Conservation (phyloP, 2,888 invertebrate genomes). For the Galerucella nymphaeae region DNA sequence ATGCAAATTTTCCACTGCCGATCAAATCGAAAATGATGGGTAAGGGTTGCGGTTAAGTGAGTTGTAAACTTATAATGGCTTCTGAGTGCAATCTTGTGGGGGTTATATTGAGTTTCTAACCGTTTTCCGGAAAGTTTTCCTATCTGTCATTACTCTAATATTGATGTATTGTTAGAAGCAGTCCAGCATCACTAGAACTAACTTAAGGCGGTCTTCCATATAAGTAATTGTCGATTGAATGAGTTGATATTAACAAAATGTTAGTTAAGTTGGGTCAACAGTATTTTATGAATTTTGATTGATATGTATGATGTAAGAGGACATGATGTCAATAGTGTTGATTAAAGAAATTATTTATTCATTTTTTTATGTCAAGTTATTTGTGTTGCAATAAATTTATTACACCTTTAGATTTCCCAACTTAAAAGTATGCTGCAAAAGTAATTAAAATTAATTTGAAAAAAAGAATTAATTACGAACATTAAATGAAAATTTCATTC, state of each 20-base stretch:
- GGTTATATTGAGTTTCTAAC: slow-evolving; percentile 26
- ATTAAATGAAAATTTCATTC: no score
- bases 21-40: slow-evolving; percentile 24
- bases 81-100: slow-evolving; percentile 22
- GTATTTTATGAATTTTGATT: background rate
- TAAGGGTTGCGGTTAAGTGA: slow-evolving; percentile 20
- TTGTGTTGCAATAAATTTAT: no score
- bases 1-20: slow-evolving; percentile 21
- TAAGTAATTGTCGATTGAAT: slow-evolving; percentile 2
- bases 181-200: slow-evolving; percentile 2
- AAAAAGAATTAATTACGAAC: no score
- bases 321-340: no score
- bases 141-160: slow-evolving; percentile 20
- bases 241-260: slow-evolving; percentile 2
- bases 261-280: background rate
- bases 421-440: no score
- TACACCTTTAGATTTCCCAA: no score
- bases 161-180: slow-evolving; percentile 20
- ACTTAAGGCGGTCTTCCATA: slow-evolving; percentile 4
- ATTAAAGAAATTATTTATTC: no score
- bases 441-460: no score
- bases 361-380: no score
- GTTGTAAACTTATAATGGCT: slow-evolving; percentile 24
- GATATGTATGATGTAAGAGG: no score
- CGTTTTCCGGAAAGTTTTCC: slow-evolving; percentile 22